Base-by-base conservation (phyloP, 2,113 vertebrate species). In the Centropristis striata region DNA sequence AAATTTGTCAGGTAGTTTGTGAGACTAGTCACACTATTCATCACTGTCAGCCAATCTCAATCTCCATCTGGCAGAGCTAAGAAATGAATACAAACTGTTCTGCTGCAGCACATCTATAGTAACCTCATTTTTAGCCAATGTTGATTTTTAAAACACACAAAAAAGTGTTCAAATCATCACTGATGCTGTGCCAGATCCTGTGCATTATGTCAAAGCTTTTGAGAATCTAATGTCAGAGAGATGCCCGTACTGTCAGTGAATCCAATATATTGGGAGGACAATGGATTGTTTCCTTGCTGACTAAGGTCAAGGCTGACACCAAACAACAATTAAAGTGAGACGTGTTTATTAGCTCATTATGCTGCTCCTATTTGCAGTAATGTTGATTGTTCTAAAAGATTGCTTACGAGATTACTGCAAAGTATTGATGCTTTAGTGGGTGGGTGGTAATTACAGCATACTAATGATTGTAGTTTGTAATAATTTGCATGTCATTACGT, bases 1-100 rank as follows among this genome's bases (percentile, higher is more conserved):
- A 81, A 74, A 87, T 81, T 55, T 85, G 71, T 88, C 74, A 71
- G 69, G 66, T 81, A 78, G 64, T 78, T 87, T 84, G 68, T 36
- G 50, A 59, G 70, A 61, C 42, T 37, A 23, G 81, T 75, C 65
- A 67, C 42, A 50, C 74, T 47, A 71, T 87, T 81, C 70, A 75
- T 87, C 86, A 81, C 60, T 78, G 78, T 81, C 81, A 79, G 20
- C 46, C 68, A 21, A 42, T 77, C 51, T 83, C 76, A 75, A 78
- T 83, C 74, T 70, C 69, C 78, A 78, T 81, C 78, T 84, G 78
- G 58, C 23, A 1, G 27, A 47, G 73, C 42, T 63, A 42, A 61
- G 25, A 65, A 39, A 55, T 25, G 16, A 59, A 80, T 47, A 23
- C 15, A 64, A 79, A 75, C 51, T 37, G 37, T 42, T 71, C n/a